Evolutionary conservation across 2,113 vertebrate genomes (phyloP).

Genomic region (Elephas maximus): DNA sequence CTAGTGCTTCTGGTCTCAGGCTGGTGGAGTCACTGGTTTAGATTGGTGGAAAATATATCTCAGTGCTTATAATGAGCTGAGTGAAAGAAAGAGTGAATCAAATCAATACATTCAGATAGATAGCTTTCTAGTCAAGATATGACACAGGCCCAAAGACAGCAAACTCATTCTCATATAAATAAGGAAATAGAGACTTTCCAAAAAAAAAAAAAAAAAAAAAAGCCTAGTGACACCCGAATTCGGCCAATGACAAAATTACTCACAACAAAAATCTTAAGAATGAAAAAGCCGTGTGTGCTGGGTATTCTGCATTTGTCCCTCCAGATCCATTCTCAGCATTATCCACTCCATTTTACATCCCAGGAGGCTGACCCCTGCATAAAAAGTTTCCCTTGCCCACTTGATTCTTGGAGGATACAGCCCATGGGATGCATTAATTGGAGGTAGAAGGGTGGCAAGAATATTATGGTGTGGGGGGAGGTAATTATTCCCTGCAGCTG

Average conservation of each 20-base stretch:
- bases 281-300: neutral
- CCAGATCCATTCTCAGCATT: neutral
- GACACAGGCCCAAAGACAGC: neutral
- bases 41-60: neutral
- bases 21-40: too few relatives aligned
- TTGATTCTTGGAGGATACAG: neutral
- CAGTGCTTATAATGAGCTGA: neutral
- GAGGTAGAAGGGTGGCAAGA: neutral
- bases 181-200: neutral
- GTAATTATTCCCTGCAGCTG: neutral
- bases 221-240: neutral
- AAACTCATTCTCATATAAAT: neutral
- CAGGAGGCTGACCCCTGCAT: neutral
- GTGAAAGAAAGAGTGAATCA: neutral
- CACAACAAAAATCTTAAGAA: neutral
- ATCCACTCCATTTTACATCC: neutral
- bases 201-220: too few relatives aligned
- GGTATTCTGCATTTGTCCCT: neutral
- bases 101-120: neutral
- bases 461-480: neutral
- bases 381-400: neutral
- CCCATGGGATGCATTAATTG: neutral
- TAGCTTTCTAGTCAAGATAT: neutral
- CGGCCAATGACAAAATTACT: neutral
- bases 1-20: too few relatives aligned